A percentile compares a stretch with the other conserved stretches of the same genome.
phyloP scores from a whole-genome alignment of 2,113 vertebrate genomes.

The Toxostoma redivivum region DNA sequence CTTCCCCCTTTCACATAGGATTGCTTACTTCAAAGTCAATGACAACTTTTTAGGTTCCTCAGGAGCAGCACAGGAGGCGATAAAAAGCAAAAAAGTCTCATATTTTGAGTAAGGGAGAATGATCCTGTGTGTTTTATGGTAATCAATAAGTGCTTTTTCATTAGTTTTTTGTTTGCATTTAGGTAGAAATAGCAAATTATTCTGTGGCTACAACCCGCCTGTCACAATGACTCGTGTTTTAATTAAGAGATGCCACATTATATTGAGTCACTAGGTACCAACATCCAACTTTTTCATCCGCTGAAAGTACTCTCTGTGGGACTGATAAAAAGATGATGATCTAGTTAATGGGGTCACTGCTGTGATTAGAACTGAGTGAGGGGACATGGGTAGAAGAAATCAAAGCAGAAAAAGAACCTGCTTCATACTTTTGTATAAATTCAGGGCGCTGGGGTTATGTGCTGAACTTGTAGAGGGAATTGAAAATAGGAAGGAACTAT shows the following conservation, averaged over 20 bases:
- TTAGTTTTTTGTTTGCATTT: neutral
- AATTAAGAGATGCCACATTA: neutral
- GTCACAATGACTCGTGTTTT: neutral
- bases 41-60: neutral
- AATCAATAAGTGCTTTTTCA: neutral
- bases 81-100: neutral
- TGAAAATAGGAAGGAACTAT: neutral
- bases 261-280: neutral
- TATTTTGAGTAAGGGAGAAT: neutral
- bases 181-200: neutral
- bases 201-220: neutral
- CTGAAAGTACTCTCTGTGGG: neutral
- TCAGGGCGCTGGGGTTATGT: neutral
- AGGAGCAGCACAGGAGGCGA: neutral
- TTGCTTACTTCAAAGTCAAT: neutral
- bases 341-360: neutral
- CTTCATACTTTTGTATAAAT: neutral
- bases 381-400: neutral
- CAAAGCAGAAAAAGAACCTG: neutral
- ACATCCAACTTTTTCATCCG: neutral
- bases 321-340: neutral
- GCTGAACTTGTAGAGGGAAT: neutral
- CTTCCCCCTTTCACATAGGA: neutral
- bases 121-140: neutral
- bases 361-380: neutral